phyloP scores from a whole-genome alignment of 2,797 vertebrate genomes.

The Fundulus diaphanus region DNA sequence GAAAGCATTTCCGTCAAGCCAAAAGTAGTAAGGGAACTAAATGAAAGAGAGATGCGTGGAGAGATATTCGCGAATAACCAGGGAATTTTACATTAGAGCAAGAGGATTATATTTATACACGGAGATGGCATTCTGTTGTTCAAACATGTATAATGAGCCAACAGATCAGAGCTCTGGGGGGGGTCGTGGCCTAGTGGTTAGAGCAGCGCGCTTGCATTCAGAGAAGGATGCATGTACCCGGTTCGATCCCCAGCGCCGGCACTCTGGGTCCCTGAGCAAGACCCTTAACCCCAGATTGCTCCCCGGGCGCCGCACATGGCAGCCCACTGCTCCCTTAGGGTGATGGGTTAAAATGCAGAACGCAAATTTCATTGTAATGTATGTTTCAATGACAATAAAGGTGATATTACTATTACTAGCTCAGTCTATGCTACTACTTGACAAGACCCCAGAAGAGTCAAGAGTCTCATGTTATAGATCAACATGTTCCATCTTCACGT shows the following conservation, averaged over 20 bases:
- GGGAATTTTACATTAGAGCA: constrained; percentile 1
- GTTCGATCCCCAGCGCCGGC: no score
- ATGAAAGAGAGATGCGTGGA: constrained; percentile 6
- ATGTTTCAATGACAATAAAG: no score
- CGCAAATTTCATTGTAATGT: no score
- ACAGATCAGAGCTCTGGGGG: not conserved
- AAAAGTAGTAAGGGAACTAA: not conserved
- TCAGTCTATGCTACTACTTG: not conserved
- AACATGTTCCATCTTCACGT: not conserved
- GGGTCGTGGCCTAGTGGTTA: no score
- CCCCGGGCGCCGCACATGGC: no score
- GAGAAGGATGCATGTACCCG: no score
- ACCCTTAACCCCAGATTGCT: no score
- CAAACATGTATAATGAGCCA: not conserved
- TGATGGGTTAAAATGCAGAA: no score
- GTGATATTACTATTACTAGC: no score
- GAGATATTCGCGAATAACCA: not conserved
- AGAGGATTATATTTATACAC: not conserved
- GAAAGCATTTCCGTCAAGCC: not conserved
- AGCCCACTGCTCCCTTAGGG: no score
- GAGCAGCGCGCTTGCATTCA: no score
- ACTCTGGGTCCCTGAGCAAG: no score
- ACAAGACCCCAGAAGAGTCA: constrained; percentile 3
- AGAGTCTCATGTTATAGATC: not conserved
- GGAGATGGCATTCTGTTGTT: not conserved